These are phyloP conservation scores for Myopa testacea DNA, from an alignment of 2,888 invertebrate genomes.

Conservation along the genomic window DNA sequence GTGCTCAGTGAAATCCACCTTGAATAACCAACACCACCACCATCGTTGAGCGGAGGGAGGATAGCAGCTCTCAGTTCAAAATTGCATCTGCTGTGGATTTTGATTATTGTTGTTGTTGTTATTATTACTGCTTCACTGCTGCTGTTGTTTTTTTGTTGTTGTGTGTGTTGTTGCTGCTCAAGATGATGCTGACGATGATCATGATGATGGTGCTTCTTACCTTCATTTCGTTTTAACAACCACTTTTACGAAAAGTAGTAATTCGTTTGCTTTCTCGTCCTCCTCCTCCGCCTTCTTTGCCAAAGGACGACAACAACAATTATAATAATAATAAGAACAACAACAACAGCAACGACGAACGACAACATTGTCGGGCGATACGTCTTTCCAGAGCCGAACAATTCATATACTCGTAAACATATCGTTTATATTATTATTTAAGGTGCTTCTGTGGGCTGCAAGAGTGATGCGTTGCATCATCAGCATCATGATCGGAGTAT, in stretches of 20 bases:
- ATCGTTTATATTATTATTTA: no score
- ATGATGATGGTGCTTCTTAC: background rate
- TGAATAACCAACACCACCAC: constrained; percentile 34
- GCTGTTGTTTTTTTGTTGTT: constrained; percentile 16
- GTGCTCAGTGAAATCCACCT: constrained; percentile 50
- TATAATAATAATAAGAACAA: no score
- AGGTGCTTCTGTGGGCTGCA: constrained; percentile 24
- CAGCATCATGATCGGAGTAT: background rate
- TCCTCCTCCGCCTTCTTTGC: no score
- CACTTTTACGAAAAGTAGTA: background rate
- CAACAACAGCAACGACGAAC: no score
- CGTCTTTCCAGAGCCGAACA: no score
- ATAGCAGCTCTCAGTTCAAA: constrained; percentile 38
- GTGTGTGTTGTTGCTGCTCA: constrained; percentile 16
- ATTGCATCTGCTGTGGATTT: constrained; percentile 45
- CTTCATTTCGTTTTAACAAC: background rate
- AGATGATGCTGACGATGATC: background rate
- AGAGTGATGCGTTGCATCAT: background rate
- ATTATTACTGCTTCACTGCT: background rate
- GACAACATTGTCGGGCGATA: no score
- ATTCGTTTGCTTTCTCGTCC: no score
- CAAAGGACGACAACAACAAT: no score
- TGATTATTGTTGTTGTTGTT: constrained; percentile 22
- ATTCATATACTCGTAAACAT: no score
- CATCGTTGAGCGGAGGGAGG: constrained; percentile 38